Conservation (phyloP, 2,113 vertebrate genomes). For the Danionella cerebrum region DNA sequence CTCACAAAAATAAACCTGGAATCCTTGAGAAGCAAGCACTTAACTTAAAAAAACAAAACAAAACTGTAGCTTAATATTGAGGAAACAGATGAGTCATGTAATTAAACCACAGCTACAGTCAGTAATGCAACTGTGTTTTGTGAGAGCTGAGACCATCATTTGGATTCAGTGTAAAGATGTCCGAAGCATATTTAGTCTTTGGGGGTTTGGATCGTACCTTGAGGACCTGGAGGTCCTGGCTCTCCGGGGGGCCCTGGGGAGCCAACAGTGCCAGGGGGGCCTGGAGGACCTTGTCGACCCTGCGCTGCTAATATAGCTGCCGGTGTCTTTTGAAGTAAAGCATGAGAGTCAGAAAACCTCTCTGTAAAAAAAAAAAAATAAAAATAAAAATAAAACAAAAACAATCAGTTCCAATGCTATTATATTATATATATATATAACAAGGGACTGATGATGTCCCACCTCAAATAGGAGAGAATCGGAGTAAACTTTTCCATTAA, state of each 20-base stretch:
- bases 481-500: too few species aligned
- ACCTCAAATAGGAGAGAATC: too few species aligned
- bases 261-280: constrained; percentile 83
- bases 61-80: neutral
- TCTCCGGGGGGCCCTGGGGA: constrained; percentile 82
- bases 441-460: too few species aligned
- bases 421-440: too few species aligned
- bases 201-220: constrained; percentile 71
- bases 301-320: constrained; percentile 84
- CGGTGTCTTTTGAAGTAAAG: constrained; percentile 73
- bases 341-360: constrained; percentile 65
- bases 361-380: constrained; percentile 44
- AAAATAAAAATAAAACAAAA: neutral
- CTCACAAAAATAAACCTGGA: neutral
- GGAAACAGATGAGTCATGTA: neutral
- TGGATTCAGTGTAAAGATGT: neutral
- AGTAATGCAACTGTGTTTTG: neutral
- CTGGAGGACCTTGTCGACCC: constrained; percentile 73
- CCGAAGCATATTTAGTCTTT: constrained; percentile 13
- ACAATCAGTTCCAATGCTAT: too few species aligned
- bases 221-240: constrained; percentile 72
- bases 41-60: too few species aligned
- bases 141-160: neutral
- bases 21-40: constrained; percentile 7
- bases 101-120: neutral